A percentile compares a stretch with the other conserved stretches of the same genome.
phyloP scores from a whole-genome alignment of 2,113 vertebrate genomes.

The Siniperca chuatsi region DNA sequence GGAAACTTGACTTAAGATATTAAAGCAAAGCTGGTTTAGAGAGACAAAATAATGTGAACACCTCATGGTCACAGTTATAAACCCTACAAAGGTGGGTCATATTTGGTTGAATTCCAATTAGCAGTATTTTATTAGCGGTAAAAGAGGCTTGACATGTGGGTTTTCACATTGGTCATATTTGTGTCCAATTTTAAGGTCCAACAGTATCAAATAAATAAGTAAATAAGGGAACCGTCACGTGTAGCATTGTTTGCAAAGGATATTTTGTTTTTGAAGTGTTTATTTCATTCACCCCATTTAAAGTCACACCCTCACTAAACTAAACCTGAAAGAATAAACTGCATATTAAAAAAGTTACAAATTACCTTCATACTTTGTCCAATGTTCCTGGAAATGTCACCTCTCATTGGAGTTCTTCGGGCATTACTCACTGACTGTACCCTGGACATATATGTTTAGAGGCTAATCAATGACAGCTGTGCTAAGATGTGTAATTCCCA shows the following conservation, averaged over 20 bases:
- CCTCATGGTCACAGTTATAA: not conserved
- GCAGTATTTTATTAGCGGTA: not conserved
- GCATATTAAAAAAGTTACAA: not conserved
- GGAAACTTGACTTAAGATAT: too few species aligned
- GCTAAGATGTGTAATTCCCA: slow-evolving; percentile 14
- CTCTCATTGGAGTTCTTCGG: not conserved
- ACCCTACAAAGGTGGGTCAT: not conserved
- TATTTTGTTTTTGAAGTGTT: not conserved
- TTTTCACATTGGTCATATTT: not conserved
- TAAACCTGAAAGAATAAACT: not conserved
- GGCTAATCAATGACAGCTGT: slow-evolving; percentile 34
- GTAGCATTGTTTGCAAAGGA: not conserved
- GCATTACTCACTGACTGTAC: not conserved
- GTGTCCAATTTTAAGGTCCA: not conserved
- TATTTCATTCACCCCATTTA: not conserved
- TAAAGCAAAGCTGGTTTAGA: too few species aligned
- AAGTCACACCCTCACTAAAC: not conserved
- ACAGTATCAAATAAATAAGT: not conserved
- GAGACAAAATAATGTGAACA: too few species aligned
- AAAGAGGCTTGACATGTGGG: not conserved
- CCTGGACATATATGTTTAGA: slow-evolving; percentile 7
- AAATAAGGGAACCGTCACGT: not conserved
- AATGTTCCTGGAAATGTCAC: not conserved
- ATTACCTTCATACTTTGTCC: not conserved
- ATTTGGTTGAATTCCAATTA: not conserved